These are phyloP conservation scores for Hirtodrosophila trivittata DNA, from an alignment of 2,888 invertebrate species.

Conservation along the genomic window DNA sequence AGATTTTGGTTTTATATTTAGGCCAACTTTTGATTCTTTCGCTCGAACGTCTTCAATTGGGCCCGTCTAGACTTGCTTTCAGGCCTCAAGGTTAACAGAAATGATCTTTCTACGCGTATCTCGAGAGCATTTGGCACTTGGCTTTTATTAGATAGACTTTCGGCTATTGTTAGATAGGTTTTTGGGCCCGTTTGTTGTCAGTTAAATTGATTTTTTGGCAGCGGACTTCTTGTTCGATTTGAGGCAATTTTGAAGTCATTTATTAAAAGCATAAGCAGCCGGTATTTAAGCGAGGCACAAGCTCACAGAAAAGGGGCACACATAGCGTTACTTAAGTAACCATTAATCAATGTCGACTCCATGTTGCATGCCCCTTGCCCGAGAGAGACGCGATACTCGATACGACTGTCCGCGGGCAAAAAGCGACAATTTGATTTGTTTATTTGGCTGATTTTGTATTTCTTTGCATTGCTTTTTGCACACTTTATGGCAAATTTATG, in stretches of 20 bases:
- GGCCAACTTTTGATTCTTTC: constrained; percentile 5
- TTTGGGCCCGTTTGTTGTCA: constrained; percentile 35
- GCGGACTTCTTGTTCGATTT: constrained; percentile 29
- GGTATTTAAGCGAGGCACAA: constrained; percentile 13
- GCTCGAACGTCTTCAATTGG: constrained; percentile 26
- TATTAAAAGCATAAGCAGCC: constrained; percentile 35
- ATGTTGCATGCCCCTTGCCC: constrained; percentile 8
- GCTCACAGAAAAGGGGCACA: constrained; percentile 13
- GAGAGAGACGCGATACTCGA: constrained; percentile 1
- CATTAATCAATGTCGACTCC: constrained; percentile 56
- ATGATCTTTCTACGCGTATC: no score
- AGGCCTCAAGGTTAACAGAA: constrained; percentile 38
- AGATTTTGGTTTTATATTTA: no score
- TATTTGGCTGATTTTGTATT: constrained; percentile 54
- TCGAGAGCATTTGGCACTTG: no score
- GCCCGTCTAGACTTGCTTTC: constrained; percentile 29
- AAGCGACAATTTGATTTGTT: constrained; percentile 79
- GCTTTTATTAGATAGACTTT: no score
- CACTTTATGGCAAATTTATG: constrained; percentile 73
- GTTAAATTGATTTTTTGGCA: constrained; percentile 39
- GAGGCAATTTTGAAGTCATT: constrained; percentile 43
- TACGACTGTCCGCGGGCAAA: constrained; percentile 21
- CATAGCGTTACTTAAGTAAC: constrained; percentile 11
- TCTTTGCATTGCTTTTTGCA: constrained; percentile 53
- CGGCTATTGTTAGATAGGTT: constrained; percentile 51